Base-by-base conservation (phyloP, 1,140 invertebrate species). In the Sinonovacula constricta region DNA sequence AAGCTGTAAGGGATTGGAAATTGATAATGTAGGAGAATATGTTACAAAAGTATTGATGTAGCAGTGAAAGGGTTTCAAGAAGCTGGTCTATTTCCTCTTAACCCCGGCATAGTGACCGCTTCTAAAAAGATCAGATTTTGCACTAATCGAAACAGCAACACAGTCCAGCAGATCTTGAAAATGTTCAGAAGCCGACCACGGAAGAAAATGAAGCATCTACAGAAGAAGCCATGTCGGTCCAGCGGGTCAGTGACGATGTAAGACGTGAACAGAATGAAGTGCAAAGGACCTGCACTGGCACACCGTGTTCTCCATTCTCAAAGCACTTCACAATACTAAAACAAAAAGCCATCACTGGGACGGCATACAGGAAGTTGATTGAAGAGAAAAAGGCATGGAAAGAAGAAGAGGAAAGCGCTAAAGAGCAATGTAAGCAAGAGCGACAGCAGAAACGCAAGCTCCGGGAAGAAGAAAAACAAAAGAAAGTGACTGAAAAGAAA, bases 51-150 rank as follows among this genome's bases (percentile, higher is more conserved):
- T 5, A 60, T 60, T 28, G 57, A 60, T 30, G 57, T 30, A 15
- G 57, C 57, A 28, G 57, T 60, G 15, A 60, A 60, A 60, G 57
- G 57, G 15, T 60, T 60, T 60, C 3, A 28, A 5, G 57, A 60
- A 31, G 57, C 57, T 28, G 57, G 57, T 5, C 28, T 30, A 10
- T 60, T 60, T 60, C n/a, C 57, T 15, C 57, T 60, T 26, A 60
- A 30, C 57, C 5, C 26, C 24, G 26, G 15, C 5, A 5, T 5
- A 22, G 57, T 60, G 5, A 60, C 57, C 7, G 57, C 5, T 3
- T 60, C 57, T 7, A 30, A 28, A 28, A 60, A 60, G 31, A 5
- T 30, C 7, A 60, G 57, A 28, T 30, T 60, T 26, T 60, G 28
- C 30, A 7, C 39, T 10, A 45, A 45, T 18, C 39, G 39, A 45